Evolutionary conservation across 2,797 vertebrate species (phyloP).

Genomic region (Clarias platycephalus): DNA sequence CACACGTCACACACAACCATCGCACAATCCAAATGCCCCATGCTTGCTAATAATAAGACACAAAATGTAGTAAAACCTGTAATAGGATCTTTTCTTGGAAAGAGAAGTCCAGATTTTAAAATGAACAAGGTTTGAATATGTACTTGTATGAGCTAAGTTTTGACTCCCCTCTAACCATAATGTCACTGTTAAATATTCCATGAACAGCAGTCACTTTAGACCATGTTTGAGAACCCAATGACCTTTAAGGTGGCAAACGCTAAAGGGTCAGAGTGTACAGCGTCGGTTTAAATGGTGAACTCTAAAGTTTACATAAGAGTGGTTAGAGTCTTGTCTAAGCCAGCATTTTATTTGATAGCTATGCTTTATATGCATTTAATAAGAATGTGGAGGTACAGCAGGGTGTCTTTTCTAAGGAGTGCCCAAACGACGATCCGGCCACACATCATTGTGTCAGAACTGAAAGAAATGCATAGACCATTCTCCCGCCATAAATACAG

Average conservation of each 20-base stretch:
- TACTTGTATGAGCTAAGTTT: constrained; percentile 39
- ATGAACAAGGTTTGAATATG: constrained; percentile 39
- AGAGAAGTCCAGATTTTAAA: constrained; percentile 51
- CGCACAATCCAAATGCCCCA: constrained; percentile 39
- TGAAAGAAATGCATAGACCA: constrained; percentile 34
- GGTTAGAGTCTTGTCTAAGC: constrained; percentile 4
- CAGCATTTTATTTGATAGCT: constrained; percentile 25
- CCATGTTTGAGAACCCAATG: constrained; percentile 27
- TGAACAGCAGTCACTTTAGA: constrained; percentile 40
- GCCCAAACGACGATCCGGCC: constrained; percentile 24
- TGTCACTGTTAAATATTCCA: constrained; percentile 41
- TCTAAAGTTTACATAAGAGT: not conserved
- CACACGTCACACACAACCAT: not conserved
- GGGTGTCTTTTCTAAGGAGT: constrained; percentile 25
- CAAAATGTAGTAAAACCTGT: constrained; percentile 59
- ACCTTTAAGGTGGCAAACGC: constrained; percentile 22
- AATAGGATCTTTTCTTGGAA: constrained; percentile 59
- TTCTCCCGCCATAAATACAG: constrained; percentile 55
- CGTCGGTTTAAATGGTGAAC: not conserved
- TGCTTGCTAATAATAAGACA: constrained; percentile 69
- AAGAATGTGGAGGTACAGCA: constrained; percentile 14
- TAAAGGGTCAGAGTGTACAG: not conserved
- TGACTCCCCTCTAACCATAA: constrained; percentile 33
- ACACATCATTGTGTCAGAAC: constrained; percentile 37
- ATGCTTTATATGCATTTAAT: constrained; percentile 15